phyloP scores from a whole-genome alignment of 2,113 vertebrate genomes.

The Barbus barbus region DNA sequence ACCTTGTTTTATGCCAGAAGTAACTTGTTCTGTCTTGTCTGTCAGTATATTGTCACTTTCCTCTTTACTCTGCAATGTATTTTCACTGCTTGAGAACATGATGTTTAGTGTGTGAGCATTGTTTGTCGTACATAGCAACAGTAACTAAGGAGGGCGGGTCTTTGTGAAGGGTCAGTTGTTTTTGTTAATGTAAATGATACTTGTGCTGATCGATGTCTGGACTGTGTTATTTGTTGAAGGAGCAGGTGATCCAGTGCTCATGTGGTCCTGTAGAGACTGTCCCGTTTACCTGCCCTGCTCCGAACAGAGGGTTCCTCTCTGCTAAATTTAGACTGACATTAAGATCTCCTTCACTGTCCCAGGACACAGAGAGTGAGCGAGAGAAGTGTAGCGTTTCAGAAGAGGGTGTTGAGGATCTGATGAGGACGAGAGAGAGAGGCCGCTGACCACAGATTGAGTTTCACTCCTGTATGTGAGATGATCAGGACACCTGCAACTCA shows the following conservation, averaged over 20 bases:
- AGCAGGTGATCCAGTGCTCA: neutral
- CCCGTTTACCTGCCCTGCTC: slow-evolving; percentile 1
- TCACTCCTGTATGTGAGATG: slow-evolving; percentile 17
- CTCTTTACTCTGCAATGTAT: too few relatives aligned
- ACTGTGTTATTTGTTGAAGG: neutral
- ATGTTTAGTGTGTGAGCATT: too few relatives aligned
- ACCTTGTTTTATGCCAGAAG: too few relatives aligned
- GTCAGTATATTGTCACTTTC: too few relatives aligned
- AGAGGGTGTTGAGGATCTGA: neutral
- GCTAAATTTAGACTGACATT: slow-evolving; percentile 37
- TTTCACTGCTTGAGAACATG: too few relatives aligned
- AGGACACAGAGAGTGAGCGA: slow-evolving; percentile 12
- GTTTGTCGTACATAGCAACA: too few relatives aligned
- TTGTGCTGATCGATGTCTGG: neutral
- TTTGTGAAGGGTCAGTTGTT: too few relatives aligned
- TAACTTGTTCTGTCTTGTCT: too few relatives aligned
- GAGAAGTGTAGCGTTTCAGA: slow-evolving; percentile 17
- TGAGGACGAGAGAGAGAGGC: slow-evolving; percentile 4
- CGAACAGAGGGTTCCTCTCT: slow-evolving; percentile 9
- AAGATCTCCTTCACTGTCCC: slow-evolving; percentile 16
- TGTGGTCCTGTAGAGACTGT: slow-evolving; percentile 15
- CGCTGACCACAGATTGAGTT: slow-evolving; percentile 36
- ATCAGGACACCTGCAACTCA: neutral
- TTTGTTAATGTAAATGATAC: neutral
- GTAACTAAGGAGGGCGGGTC: too few relatives aligned